These are phyloP conservation scores for Danio kyathit DNA, from an alignment of 2,797 vertebrate genomes.

Conservation along the genomic window DNA sequence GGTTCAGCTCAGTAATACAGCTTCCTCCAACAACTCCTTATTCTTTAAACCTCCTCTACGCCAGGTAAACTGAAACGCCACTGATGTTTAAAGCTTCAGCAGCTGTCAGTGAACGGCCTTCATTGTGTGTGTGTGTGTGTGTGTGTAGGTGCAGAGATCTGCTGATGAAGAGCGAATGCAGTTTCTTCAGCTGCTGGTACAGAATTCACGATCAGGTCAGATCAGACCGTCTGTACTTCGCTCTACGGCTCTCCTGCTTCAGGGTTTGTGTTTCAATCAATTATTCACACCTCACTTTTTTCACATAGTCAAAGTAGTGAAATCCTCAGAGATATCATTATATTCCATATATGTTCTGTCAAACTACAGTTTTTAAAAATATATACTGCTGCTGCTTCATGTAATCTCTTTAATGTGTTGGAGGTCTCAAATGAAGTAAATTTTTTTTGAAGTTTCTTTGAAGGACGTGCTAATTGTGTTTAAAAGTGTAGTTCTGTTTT, in stretches of 20 bases:
- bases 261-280: constrained; percentile 51
- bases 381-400: not conserved
- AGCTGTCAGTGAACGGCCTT: not conserved
- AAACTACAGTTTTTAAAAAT: not conserved
- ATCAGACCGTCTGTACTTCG: constrained; percentile 64
- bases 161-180: constrained; percentile 45
- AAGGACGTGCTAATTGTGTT: not conserved
- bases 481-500: not conserved
- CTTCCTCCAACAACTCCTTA: not conserved
- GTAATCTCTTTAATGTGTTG: not conserved
- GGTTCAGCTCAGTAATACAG: not conserved
- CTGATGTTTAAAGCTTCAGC: not conserved
- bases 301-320: constrained; percentile 14
- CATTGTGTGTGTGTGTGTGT: constrained; percentile 20
- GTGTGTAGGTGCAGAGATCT: constrained; percentile 42
- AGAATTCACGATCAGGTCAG: constrained; percentile 48
- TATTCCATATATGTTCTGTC: not conserved
- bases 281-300: constrained; percentile 8
- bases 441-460: not conserved
- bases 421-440: not conserved
- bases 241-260: constrained; percentile 58
- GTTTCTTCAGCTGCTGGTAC: constrained; percentile 40
- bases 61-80: not conserved
- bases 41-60: not conserved
- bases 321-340: constrained; percentile 18